Base-by-base conservation (phyloP, 2,113 vertebrate genomes). In the Pollachius pollachius region DNA sequence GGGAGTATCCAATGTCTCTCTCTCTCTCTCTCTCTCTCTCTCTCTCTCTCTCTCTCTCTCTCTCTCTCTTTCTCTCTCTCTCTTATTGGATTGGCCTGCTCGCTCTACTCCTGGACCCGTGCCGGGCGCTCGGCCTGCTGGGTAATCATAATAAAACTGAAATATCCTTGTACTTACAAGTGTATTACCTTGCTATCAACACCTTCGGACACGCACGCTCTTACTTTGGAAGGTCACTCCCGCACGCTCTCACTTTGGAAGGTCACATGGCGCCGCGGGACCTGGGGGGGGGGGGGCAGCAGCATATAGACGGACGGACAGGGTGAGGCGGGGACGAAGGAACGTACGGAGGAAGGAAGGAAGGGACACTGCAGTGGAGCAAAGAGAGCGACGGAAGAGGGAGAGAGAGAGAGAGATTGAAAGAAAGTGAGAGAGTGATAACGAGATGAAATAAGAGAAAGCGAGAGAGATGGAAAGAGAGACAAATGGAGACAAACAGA, bases 111-210 rank as follows among this genome's bases (percentile, higher is more conserved):
- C 27, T 27, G 27, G 79, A 82, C 75, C 85, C 79, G 68, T 18
- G 64, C 77, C 18, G 34, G 57, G 72, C 41, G 65, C 52, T 70
- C 66, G 25, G 82, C 79, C 82, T 85, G 72, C 85, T 87, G 84
- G 85, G 89, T 86, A 90, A 90, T 90, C 86, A 90, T 89, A 88
- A 91, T 92, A 91, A 89, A 91, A 89, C 87, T 90, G 88, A 90
- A 93, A 92, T 91, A 92, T 88, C 89, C 84, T 69, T 81, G 84
- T 91, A 89, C 89, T 92, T 90, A 90, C 88, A 84, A 88, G 86
- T 88, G 88, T 90, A 89, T 90, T 90, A 89, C 85, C 88, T 80
- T 58, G 78, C 86, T 85, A 89, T 92, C 87, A 91, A 90, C 88
- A 91, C 86, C 83, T 84, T 27, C 79, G 66, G 83, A 82, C 79